Base-by-base conservation (phyloP, 1,140 invertebrate genomes). In the Tachypleus tridentatus region DNA sequence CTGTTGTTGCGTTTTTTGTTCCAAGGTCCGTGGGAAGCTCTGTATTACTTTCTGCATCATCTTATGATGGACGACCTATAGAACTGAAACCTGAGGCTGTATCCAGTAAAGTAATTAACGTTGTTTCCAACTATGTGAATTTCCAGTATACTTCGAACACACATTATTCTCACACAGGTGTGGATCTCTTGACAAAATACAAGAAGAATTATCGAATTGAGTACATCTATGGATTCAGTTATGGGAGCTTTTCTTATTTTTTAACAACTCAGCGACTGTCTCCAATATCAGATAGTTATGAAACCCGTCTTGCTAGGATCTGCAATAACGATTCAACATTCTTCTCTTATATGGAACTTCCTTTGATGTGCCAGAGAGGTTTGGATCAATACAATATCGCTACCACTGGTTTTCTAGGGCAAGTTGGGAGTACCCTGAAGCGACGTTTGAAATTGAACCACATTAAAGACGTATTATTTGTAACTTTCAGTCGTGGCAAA, bases 271-370 rank as follows among this genome's bases (percentile, higher is more conserved):
- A 75, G 54, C 53, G 60, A 49, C 62, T 70, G 4, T 53, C 66
- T 7, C n/a, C 57, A 5, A 56, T 62, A 10, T 61, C 56, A 0
- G 61, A 71, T 49, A 11, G 4, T 10, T 67, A 64, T n/a, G 69
- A 72, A 49, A 72, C 71, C 7, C 57, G 69, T 8, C 60, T 75
- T 11, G 70, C 61, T 1, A 60, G 74, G 49, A 59, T 75, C 8
- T 74, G 73, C 63, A 59, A 63, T 3, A 48, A 67, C 4, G 74
- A 75, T 58, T 56, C 58, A 3, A 54, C 56, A 10, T 73, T 73
- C 60, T 66, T 68, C 57, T 74, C 74, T 2, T 75, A 75, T 66
- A 70, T 71, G 0, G 74, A 75, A 56, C 60, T 75, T 3, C 61
- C 72, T 6, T 53, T 75, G 5, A 51, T 48, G 3, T 75, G 73